Evolutionary conservation across 2,113 vertebrate genomes (phyloP), one percentile per base, ranked within the genome.

Genomic region (Paedocypris sp.): DNA sequence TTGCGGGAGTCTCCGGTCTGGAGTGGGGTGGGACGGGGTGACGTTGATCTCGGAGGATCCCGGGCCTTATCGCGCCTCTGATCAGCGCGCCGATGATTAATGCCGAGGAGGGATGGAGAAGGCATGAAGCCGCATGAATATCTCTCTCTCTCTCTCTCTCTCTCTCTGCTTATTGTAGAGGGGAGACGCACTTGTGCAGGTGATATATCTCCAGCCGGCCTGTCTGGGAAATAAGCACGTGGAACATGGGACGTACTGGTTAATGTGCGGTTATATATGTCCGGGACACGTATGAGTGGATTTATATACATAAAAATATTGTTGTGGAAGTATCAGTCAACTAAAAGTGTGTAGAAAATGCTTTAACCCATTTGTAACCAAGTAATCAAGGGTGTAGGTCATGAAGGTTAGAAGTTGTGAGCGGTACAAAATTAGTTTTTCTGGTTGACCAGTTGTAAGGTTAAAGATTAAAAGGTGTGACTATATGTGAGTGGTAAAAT

Each of bases 11-110:
- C 76, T 83, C 81, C 81, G 79, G 66, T 72, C 59, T 71, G 39
- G 50, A 64, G 52, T 54, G 50, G 52, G 49, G 45, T n/a, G 19
- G n/a, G 53, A 38, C 25, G 45, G 33, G 5, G 19, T 19, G 68
- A 53, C 63, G 42, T 43, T 54, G 45, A 39, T 60, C 69, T 70
- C 45, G 3, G 31, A 64, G 82, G 70, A 80, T 57, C 60, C 46
- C 67, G 23, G 68, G 60, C 66, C 76, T n/a, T 75, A 79, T 70
- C 73, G 77, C 76, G 79, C 77, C 82, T 78, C 63, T 75, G 71
- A 82, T 85, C 86, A 77, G 80, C 75, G 69, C 73, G 60, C 72
- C 77, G 80, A 73, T 82, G 81, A 85, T 72, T 77, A 84, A 84
- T 81, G 72, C 71, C 65, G 66, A 69, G 71, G 82, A 47, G 50